Base-by-base conservation (phyloP, 2,797 vertebrate species). In the Hemitrygon akajei region DNA sequence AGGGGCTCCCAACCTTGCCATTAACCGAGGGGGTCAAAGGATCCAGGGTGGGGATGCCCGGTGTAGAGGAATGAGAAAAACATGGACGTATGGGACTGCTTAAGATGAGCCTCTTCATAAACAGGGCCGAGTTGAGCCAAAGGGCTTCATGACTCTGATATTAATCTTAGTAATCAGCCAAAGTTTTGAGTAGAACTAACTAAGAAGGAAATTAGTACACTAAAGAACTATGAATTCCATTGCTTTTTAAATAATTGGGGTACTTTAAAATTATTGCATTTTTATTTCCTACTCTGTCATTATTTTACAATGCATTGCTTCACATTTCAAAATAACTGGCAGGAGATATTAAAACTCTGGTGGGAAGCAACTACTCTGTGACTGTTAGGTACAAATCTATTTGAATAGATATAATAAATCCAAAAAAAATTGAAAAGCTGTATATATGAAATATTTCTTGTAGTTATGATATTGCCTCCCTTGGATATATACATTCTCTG, bases 391-490 rank as follows among this genome's bases (percentile, higher is more conserved):
- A 76, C 91, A 93, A 56, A 93, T 7, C 37, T 76, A 25, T 76
- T 76, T 93, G 25, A 93, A 76, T 93, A 56, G 25, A 47, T 69
- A 76, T 56, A 58, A 76, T 75, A 93, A 30, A 76, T 75, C 91
- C 5, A 20, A 76, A 30, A 58, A 37, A 75, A 92, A 75, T 66
- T 89, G 60, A 37, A 89, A 34, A 89, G n/a, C 18, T 89, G 18
- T 89, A 89, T 30, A 56, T 76, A 16, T 93, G 40, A 93, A 93
- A 93, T 93, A 47, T 58, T 73, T 73, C 40, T 93, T 7, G 40
- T 56, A 75, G 91, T 93, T 76, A 93, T 56, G 91, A 56, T 92
- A 30, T 75, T 89, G 60, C 40, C 47, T 56, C 91, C 27, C 20
- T 75, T 56, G 71, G 27, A 7, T 76, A 56, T 76, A 56, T 73